Evolutionary conservation across 2,797 vertebrate genomes (phyloP), one percentile per base, ranked within the genome.

Genomic region (Acanthurus leucopareius): DNA sequence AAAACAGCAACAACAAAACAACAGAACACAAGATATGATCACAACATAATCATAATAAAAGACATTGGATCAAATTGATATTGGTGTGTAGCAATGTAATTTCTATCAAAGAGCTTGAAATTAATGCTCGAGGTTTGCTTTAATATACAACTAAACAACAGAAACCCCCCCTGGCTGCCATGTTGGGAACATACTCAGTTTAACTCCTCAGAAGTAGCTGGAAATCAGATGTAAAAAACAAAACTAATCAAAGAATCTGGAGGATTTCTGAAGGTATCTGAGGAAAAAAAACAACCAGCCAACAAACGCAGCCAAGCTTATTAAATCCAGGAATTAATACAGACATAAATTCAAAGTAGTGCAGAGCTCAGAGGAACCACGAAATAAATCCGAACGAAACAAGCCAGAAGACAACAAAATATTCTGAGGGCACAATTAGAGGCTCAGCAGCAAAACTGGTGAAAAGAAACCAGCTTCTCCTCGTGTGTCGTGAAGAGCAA

Each of bases 371-470:
- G 59, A 67, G 59, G 58, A 59, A 74, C 16, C 48, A 13, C 9
- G n/a, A 75, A 82, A 65, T 58, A 69, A 51, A 60, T 10, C 28
- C 19, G 16, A 71, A 75, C 8, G 64, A 67, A 75, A 51, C 32
- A 63, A 75, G n/a, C 58, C 63, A 53, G 7, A 6, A 9, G 52
- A 62, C 48, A 65, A 32, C 8, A 5, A 74, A 77, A 57, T 20
- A 59, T 79, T 83, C 69, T 52, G 44, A 75, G 68, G 75, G 73
- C 54, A 69, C 56, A 75, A 79, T 77, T 79, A 72, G 42, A 73
- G 54, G 38, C 19, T 15, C 66, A 42, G 65, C 56, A 53, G 58
- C 56, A 25, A 47, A 69, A 14, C 44, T 45, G n/a, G 13, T 32
- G 4, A 32, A 64, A 73, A 54, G 15, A 57, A 16, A 45, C 35